Percentiles rank a stretch among this genome's conserved stretches.
phyloP scores from a whole-genome alignment of 2,888 invertebrate genomes.

The Hyalella azteca region DNA sequence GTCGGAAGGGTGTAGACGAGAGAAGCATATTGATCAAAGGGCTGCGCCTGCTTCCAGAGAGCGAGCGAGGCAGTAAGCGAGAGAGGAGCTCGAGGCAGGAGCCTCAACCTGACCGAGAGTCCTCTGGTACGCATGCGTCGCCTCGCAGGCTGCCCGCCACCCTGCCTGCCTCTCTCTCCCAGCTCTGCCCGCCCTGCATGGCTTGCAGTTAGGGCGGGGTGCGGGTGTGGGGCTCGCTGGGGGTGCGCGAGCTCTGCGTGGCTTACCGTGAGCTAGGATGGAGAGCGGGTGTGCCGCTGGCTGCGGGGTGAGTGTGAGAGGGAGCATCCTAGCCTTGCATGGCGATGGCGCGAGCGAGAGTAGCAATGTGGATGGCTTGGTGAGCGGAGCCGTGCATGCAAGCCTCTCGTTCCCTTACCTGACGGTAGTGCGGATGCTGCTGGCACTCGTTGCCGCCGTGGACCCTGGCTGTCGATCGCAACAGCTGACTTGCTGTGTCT shows the following conservation, averaged over 20 bases:
- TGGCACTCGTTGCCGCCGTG: not conserved
- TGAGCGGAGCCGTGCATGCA: not conserved
- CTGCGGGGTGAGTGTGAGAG: not conserved
- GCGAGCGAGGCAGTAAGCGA: not conserved
- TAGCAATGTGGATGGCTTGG: conserved; percentile 7
- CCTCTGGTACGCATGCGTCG: conserved; percentile 22
- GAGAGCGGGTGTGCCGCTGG: conserved; percentile 24
- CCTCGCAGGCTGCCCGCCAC: too few relatives aligned
- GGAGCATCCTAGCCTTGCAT: conserved; percentile 15
- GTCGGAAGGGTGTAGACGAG: conserved; percentile 24
- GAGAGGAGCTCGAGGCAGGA: not conserved
- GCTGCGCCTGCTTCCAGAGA: conserved; percentile 30
- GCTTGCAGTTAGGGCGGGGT: too few relatives aligned
- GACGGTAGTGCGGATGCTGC: not conserved
- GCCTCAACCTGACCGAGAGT: conserved; percentile 4
- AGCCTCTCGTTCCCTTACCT: not conserved
- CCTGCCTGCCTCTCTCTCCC: too few relatives aligned
- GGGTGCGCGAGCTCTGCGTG: not conserved
- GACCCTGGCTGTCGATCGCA: not conserved
- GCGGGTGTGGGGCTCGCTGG: too few relatives aligned
- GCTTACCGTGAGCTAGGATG: conserved; percentile 12
- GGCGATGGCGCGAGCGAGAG: conserved; percentile 8
- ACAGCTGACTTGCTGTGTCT: not conserved
- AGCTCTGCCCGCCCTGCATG: too few relatives aligned
- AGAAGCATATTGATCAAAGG: conserved; percentile 33